phyloP scores from a whole-genome alignment of 2,113 vertebrate species.

The Rhizomys pruinosus region DNA sequence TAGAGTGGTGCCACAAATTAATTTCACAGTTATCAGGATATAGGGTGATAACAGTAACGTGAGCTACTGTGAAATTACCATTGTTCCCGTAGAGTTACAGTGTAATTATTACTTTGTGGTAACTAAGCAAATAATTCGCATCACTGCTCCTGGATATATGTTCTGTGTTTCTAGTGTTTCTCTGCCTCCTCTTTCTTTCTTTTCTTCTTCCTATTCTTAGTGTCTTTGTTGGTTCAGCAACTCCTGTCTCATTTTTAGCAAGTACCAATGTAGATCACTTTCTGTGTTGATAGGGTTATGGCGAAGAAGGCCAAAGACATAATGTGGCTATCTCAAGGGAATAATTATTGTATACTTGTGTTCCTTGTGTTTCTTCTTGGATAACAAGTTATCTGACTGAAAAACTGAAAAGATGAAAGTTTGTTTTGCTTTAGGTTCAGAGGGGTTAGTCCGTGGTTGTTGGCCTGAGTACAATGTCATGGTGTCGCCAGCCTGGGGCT shows the following conservation, averaged over 20 bases:
- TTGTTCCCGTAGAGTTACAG: constrained; percentile 87
- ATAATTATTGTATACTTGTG: neutral
- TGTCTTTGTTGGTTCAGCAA: constrained; percentile 63
- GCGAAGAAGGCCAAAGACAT: neutral
- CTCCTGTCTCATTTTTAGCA: neutral
- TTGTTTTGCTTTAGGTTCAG: neutral
- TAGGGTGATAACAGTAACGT: constrained; percentile 83
- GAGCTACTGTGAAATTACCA: constrained; percentile 86
- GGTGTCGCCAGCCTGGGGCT: neutral
- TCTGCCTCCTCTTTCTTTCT: neutral
- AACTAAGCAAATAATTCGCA: constrained; percentile 85
- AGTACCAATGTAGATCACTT: neutral
- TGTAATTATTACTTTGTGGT: constrained; percentile 87
- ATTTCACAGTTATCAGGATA: constrained; percentile 88
- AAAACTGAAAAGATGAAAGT: neutral
- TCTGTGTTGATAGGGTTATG: neutral
- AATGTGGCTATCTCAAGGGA: neutral
- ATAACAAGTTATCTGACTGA: neutral
- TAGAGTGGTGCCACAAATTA: constrained; percentile 86
- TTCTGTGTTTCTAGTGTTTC: constrained; percentile 33
- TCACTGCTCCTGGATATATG: constrained; percentile 68
- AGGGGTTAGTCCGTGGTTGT: neutral
- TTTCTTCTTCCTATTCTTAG: neutral
- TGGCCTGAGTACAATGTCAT: neutral
- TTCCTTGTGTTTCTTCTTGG: neutral